phyloP scores from a whole-genome alignment of 2,797 vertebrate species.

The Tympanoctomys barrerae region DNA sequence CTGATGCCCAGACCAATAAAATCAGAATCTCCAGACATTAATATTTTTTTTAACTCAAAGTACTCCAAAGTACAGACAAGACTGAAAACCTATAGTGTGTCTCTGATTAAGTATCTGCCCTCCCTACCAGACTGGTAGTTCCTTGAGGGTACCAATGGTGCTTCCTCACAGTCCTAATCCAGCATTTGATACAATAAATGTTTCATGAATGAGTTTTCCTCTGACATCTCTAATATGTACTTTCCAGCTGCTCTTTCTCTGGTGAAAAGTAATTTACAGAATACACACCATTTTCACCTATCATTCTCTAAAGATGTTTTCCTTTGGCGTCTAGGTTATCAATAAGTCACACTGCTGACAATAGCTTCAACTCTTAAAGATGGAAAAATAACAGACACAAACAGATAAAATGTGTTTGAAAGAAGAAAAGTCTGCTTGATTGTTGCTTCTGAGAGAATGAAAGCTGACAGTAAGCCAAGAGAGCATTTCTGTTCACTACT shows the following conservation, averaged over 20 bases:
- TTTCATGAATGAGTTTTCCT: slow-evolving; percentile 55
- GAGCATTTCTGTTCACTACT: slow-evolving; percentile 67
- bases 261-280: slow-evolving; percentile 64
- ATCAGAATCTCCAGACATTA: not conserved
- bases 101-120: slow-evolving; percentile 42
- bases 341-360: slow-evolving; percentile 77
- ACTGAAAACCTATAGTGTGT: not conserved
- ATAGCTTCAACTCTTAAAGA: slow-evolving; percentile 59
- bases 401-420: slow-evolving; percentile 63
- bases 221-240: slow-evolving; percentile 41
- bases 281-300: slow-evolving; percentile 40
- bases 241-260: slow-evolving; percentile 62
- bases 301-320: slow-evolving; percentile 72
- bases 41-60: not conserved
- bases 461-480: slow-evolving; percentile 58
- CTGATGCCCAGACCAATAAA: slow-evolving; percentile 38
- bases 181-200: slow-evolving; percentile 34
- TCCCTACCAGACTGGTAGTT: slow-evolving; percentile 56
- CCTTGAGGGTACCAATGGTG: slow-evolving; percentile 48
- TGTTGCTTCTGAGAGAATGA: slow-evolving; percentile 67
- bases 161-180: slow-evolving; percentile 21
- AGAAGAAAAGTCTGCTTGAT: slow-evolving; percentile 56
- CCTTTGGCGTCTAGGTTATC: slow-evolving; percentile 70
- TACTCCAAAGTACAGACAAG: slow-evolving; percentile 20
- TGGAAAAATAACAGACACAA: slow-evolving; percentile 70